Conservation (phyloP, 2,888 invertebrate genomes). For the Drosophila pullipes region DNA sequence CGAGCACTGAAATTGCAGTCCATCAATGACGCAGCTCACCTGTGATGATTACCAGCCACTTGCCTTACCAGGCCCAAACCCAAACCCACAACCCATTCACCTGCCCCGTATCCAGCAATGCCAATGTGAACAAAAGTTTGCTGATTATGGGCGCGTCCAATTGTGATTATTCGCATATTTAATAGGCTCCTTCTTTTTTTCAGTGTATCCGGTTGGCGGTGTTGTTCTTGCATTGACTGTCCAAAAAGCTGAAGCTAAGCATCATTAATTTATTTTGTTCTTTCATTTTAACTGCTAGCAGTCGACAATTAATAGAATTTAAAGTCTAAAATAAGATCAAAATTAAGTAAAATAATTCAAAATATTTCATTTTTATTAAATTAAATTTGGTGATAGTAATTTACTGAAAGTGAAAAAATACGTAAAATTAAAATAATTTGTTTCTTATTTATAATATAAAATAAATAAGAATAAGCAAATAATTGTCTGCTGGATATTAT, state of each 20-base stretch:
- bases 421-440: not conserved
- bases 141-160: slow-evolving; percentile 59
- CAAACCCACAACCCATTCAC: not conserved
- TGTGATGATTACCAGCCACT: slow-evolving; percentile 53
- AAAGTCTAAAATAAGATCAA: not conserved
- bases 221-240: not conserved
- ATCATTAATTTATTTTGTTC: not conserved
- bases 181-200: slow-evolving; percentile 25
- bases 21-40: slow-evolving; percentile 58
- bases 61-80: slow-evolving; percentile 6
- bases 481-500: not conserved
- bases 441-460: not conserved
- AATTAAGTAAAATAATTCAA: not conserved
- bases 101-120: not conserved
- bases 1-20: slow-evolving; percentile 71
- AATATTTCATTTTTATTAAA: not conserved
- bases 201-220: slow-evolving; percentile 30
- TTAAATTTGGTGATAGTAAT: not conserved
- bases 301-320: no score
- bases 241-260: not conserved
- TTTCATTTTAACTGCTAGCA: not conserved
- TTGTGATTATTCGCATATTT: slow-evolving; percentile 58
- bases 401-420: not conserved
- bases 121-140: slow-evolving; percentile 39
- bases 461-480: not conserved